Evolutionary conservation across 2,113 vertebrate genomes (phyloP).

Genomic region (Narcine bancroftii): DNA sequence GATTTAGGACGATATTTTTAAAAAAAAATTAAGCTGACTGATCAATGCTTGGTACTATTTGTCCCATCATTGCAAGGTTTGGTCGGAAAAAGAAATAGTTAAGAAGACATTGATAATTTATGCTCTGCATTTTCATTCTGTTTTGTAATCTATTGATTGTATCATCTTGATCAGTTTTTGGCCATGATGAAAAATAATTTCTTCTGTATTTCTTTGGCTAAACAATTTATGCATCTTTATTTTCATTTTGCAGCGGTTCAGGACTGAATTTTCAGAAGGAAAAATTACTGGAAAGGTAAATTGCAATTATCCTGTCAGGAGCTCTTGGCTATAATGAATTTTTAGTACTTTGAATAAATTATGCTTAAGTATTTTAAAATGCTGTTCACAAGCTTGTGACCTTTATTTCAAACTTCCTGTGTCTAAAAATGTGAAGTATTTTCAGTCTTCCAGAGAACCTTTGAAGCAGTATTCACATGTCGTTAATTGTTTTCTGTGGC

Average conservation of each 20-base stretch:
- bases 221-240: slow-evolving; percentile 35
- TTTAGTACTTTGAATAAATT: neutral
- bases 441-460: slow-evolving; percentile 39
- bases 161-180: neutral
- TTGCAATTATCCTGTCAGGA: slow-evolving; percentile 40
- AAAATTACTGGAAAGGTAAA: slow-evolving; percentile 96
- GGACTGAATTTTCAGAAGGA: slow-evolving; percentile 96
- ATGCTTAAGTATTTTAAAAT: neutral
- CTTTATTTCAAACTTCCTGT: neutral
- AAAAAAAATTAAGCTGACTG: too few species aligned
- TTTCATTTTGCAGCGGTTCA: slow-evolving; percentile 74
- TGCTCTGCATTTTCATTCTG: too few species aligned
- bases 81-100: too few species aligned
- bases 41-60: too few species aligned
- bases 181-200: neutral
- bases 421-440: neutral
- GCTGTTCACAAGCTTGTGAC: neutral
- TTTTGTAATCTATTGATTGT: neutral
- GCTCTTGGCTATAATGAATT: neutral
- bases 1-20: too few species aligned
- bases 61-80: too few species aligned
- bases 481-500: neutral
- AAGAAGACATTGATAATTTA: too few species aligned
- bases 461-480: neutral
- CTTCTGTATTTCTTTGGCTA: neutral